Base-by-base conservation (phyloP, 1,140 invertebrate genomes). In the Nephila pilipes region DNA sequence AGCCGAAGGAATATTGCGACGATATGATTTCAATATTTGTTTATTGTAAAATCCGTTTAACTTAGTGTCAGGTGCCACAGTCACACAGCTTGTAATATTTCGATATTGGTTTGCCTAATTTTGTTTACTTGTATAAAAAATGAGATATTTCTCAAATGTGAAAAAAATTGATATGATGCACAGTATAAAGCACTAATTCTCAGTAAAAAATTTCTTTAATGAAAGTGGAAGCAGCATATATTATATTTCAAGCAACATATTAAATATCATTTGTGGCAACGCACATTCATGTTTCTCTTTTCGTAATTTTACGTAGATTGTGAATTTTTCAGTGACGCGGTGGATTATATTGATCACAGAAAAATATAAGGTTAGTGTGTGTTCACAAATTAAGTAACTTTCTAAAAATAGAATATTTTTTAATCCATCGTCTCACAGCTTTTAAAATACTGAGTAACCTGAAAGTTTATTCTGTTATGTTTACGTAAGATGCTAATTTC, bases 1-100 rank as follows among this genome's bases (percentile, higher is more conserved):
- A 46, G 46, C 46, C 46, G 46, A 46, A 6, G 46, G 12, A 46
- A 46, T 10, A 46, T 46, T 46, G 46, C 6, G 12, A 46, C 46
- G 12, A 25, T 65, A 65, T 25, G 29, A 36, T 14, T 75, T 32
- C 69, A 75, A 75, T 32, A 32, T 75, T 75, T 75, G 69, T 75
- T 75, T 75, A 75, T 32, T 75, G 69, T 75, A 29, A 75, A 75
- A 75, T 36, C 29, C 69, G 5, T 75, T 32, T 32, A 75, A 75
- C 69, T 25, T 25, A 75, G 69, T 75, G 69, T 75, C 69, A 18
- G 14, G 18, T 14, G 63, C 18, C 16, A 32, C 36, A 2, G 29
- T 36, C 29, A 6, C 69, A 75, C 69, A 75, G 69, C 69, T 75
- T 75, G 32, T 3, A 75, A 75, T 75, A 22, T 16, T 60, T 60